Evolutionary conservation across 2,113 vertebrate genomes (phyloP), one percentile per base, ranked within the genome.

Genomic region (Paramisgurnus dabryanus): DNA sequence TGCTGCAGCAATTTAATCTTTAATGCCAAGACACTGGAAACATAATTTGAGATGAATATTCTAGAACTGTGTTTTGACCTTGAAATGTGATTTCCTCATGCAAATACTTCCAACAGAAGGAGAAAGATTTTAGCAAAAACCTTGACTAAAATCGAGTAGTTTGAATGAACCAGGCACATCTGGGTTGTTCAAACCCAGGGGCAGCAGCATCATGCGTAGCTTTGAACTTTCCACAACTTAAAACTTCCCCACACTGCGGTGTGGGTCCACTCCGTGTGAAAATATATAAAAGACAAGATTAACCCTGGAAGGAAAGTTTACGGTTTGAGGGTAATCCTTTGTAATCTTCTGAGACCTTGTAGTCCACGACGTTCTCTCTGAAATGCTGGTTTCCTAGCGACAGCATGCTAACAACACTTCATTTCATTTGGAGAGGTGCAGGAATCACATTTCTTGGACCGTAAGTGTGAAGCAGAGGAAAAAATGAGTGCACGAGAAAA

Each of bases 321-420:
- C 49, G 69, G 69, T 64, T 76, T 55, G 41, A 72, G 76, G 69
- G 50, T 83, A 85, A 85, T 84, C 82, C 79, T 50, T 12, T 27
- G 72, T 87, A 85, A 87, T 87, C 84, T 84, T 84, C 83, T 49
- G 70, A 85, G 84, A 85, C 80, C 76, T 60, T 50, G 66, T 78
- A 75, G 82, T 78, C 76, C 75, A 84, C 60, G 78, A 83, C 73
- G 63, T 84, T 75, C 68, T 50, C 76, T 81, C 43, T 11, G 41
- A 50, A 71, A 78, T 4, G 6, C 12, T 61, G 18, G 70, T 84
- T 49, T 60, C 76, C 67, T 60, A 85, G 85, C 75, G 85, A 86
- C 80, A 73, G 78, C 79, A 66, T 80, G 79, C 79, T 80, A 85
- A 82, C 55, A 79, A 79, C 85, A 81, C 82, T 68, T 84, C 63